Conservation (phyloP, 2,113 vertebrate species). For the Nanorana parkeri region DNA sequence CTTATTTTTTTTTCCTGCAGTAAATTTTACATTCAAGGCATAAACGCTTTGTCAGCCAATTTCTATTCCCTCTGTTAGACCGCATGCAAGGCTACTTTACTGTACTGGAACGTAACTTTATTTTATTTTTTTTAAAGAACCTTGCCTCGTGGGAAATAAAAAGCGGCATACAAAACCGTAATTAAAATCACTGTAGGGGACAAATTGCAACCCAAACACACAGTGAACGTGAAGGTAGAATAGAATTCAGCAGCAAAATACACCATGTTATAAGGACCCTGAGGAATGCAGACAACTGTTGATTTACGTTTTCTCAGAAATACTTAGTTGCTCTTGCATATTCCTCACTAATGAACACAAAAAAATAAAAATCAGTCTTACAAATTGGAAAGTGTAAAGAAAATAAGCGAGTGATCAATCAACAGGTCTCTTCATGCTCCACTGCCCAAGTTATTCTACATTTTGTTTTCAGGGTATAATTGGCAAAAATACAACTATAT, state of each 20-base stretch:
- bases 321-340: neutral
- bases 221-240: neutral
- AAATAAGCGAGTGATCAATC: constrained; percentile 7
- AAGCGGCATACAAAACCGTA: neutral
- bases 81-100: neutral
- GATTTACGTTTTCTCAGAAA: neutral
- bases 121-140: no score
- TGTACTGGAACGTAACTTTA: no score
- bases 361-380: neutral
- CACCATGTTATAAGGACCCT: neutral
- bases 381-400: constrained; percentile 10
- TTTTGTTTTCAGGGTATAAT: constrained; percentile 39
- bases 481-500: neutral
- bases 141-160: neutral
- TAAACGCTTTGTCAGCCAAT: neutral
- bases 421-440: neutral
- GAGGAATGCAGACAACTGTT: constrained; percentile 8
- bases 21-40: neutral
- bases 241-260: neutral
- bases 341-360: constrained; percentile 26
- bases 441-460: constrained; percentile 11
- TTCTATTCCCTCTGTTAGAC: neutral
- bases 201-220: neutral
- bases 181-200: constrained; percentile 31
- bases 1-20: neutral